A percentile compares a stretch with the other conserved stretches of the same genome.
phyloP scores from a whole-genome alignment of 2,888 invertebrate species.

The Dicyrtoma fusca region DNA sequence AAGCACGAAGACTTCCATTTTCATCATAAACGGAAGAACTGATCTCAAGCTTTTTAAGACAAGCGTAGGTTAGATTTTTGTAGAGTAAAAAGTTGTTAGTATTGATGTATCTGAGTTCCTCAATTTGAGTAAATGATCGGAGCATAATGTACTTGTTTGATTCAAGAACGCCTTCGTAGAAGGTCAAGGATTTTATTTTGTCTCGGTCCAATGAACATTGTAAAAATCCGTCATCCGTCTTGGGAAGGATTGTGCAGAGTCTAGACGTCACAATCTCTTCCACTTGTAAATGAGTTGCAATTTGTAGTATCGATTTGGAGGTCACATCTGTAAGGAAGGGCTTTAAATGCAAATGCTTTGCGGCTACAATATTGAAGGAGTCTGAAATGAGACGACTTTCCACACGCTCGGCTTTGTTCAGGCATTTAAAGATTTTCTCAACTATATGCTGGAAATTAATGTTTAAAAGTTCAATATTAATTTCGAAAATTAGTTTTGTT shows the following conservation, averaged over 20 bases:
- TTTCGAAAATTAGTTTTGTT: too few species aligned
- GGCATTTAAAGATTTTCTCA: not conserved
- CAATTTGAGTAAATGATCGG: not conserved
- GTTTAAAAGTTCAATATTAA: not conserved
- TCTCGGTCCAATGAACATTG: not conserved
- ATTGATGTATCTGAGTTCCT: not conserved
- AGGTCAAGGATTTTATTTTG: slow-evolving; percentile 4
- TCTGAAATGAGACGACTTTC: not conserved
- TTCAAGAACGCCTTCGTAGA: slow-evolving; percentile 8
- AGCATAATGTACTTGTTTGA: slow-evolving; percentile 5
- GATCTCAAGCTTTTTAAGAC: slow-evolving; percentile 5
- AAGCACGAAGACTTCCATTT: not conserved
- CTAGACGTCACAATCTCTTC: not conserved
- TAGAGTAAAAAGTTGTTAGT: not conserved
- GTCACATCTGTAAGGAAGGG: slow-evolving; percentile 8
- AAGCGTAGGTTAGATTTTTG: not conserved
- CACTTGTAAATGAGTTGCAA: not conserved
- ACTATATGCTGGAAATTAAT: slow-evolving; percentile 18
- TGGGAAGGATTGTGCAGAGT: not conserved
- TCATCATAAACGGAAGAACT: slow-evolving; percentile 10
- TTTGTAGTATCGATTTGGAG: not conserved
- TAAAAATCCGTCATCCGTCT: not conserved
- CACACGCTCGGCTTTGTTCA: not conserved
- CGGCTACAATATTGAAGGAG: slow-evolving; percentile 3
- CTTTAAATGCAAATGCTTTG: not conserved